Percentiles rank a stretch among this genome's conserved stretches.
Evolutionary conservation across 2,888 invertebrate genomes (phyloP).

Genomic region (Amblyjoppa fuscipennis): DNA sequence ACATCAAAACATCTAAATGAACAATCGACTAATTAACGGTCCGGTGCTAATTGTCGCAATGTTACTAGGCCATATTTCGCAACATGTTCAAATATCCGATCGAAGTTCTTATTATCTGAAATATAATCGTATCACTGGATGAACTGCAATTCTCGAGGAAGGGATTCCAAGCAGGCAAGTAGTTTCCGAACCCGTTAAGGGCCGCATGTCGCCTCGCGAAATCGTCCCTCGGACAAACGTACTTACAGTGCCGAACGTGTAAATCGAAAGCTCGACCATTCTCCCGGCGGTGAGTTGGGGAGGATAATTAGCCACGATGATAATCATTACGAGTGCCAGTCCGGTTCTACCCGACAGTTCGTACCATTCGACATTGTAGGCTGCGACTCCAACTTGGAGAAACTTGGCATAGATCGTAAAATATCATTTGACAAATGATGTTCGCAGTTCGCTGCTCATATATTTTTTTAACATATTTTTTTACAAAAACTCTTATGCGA

Average conservation of each 20-base stretch:
- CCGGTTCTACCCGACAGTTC: constrained; percentile 56
- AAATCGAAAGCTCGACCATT: constrained; percentile 70
- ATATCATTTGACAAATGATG: too few species aligned
- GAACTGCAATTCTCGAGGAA: background rate
- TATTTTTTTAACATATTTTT: too few species aligned
- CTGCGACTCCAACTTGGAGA: constrained; percentile 68
- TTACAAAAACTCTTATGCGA: background rate
- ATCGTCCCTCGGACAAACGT: background rate
- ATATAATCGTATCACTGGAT: background rate
- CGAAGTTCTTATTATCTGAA: constrained; percentile 63
- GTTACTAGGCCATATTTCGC: constrained; percentile 18
- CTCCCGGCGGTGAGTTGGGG: constrained; percentile 64
- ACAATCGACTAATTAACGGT: background rate
- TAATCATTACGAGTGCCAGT: constrained; percentile 58
- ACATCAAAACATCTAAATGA: background rate
- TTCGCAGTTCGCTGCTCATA: too few species aligned
- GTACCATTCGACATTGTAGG: constrained; percentile 72
- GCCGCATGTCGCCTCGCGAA: background rate
- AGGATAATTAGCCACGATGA: constrained; percentile 54
- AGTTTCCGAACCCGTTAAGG: background rate
- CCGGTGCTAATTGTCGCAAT: background rate
- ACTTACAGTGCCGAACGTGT: constrained; percentile 73
- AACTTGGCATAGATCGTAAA: constrained; percentile 62
- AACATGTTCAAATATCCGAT: constrained; percentile 64
- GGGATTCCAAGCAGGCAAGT: background rate